Evolutionary conservation across 2,113 vertebrate genomes (phyloP).

Genomic region (Myrmophylax atrothorax): DNA sequence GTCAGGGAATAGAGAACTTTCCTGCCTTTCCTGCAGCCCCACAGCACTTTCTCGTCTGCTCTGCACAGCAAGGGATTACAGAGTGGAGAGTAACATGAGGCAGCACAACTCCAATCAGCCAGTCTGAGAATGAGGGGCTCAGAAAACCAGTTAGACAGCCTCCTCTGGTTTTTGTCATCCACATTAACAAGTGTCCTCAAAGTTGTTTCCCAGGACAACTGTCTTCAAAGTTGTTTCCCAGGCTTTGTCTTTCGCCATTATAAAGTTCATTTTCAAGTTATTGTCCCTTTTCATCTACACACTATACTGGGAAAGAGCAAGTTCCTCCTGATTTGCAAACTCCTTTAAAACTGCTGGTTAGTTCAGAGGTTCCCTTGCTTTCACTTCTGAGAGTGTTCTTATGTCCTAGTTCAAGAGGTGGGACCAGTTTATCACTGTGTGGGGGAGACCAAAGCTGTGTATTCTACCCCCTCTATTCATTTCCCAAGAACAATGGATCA

Average conservation of each 20-base stretch:
- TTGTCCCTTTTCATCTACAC: background rate
- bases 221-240: background rate
- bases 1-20: background rate
- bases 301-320: accelerated
- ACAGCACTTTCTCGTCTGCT: background rate
- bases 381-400: background rate
- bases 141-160: background rate
- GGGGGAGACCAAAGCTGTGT: no score
- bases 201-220: background rate
- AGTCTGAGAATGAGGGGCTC: background rate
- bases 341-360: background rate
- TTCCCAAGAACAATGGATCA: no score
- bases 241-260: background rate
- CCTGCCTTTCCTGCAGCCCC: background rate
- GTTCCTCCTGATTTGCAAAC: background rate
- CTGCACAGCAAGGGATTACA: background rate
- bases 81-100: background rate
- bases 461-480: no score
- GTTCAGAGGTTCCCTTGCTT: background rate
- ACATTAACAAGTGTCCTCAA: background rate
- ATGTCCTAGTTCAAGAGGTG: no score
- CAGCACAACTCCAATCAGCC: background rate
- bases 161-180: slow-evolving; percentile 13
- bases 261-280: background rate
- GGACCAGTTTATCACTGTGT: no score